Percentiles rank a stretch among this genome's conserved stretches.
Evolutionary conservation across 2,797 vertebrate species (phyloP).

Genomic region (Falco rusticolus): DNA sequence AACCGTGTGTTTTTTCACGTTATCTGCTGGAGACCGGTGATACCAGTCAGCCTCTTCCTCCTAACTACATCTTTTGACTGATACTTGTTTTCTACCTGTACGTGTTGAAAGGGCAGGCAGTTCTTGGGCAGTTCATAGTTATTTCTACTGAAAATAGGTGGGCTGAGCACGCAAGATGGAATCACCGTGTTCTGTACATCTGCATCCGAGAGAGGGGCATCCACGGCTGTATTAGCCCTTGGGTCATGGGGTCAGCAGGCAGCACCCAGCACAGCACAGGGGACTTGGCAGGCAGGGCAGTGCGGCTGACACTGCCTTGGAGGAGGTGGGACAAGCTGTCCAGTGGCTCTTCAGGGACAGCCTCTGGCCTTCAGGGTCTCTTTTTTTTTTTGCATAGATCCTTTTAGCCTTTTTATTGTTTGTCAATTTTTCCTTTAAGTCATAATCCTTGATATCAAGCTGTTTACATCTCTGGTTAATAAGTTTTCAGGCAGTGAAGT

Average conservation of each 20-base stretch:
- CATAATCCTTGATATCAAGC: background rate
- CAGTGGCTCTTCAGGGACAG: background rate
- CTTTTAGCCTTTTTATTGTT: background rate
- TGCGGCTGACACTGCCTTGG: background rate
- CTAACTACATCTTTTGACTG: background rate
- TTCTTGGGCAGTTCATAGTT: background rate
- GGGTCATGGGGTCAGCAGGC: background rate
- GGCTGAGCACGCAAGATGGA: background rate
- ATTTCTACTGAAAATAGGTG: background rate
- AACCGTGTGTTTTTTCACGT: rapidly evolving
- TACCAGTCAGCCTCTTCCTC: background rate
- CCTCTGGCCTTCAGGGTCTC: background rate
- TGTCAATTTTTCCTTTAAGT: background rate
- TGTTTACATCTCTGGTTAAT: background rate
- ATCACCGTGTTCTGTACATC: background rate
- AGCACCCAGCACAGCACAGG: background rate
- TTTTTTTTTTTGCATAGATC: background rate
- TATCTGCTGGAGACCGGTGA: background rate
- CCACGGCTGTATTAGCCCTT: background rate
- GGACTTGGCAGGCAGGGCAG: background rate
- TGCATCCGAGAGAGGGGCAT: background rate
- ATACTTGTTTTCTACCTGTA: background rate
- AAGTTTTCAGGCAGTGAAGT: background rate
- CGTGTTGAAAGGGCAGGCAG: background rate
- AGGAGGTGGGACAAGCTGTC: background rate